Evolutionary conservation across 2,888 invertebrate species (phyloP), one percentile per base, ranked within the genome.

Genomic region (Trissolcus brochymenae): DNA sequence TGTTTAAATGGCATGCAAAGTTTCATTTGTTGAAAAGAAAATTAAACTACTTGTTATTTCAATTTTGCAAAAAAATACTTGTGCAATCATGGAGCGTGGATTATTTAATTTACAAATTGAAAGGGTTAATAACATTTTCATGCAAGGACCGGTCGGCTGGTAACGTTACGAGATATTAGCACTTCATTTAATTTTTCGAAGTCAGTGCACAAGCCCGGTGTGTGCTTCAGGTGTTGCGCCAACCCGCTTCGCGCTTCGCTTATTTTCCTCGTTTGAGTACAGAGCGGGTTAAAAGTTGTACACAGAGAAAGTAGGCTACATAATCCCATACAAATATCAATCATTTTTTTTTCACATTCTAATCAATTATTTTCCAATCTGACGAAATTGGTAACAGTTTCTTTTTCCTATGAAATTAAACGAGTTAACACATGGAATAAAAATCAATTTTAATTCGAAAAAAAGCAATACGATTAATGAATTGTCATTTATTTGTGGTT

Each of bases 291-390:
- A 65, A 53, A 72, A 65, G 65, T 72, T 65, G 60, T 72, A 66
- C 40, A 65, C 61, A 43, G 55, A 61, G 73, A 73, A 73, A 73
- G 73, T 73, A 73, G 73, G 73, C 19, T 73, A 73, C 73, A 61
- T 73, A 66, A 66, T 73, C 61, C 40, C n/a, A 41, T 56, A 66
- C 61, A 55, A 73, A 66, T 35, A 35, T 35, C 35, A 35, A 35
- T 35, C 35, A 35, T 7, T 35, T 35, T 35, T 35, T 9, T 54
- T 25, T 16, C 9, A 9, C 17, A 51, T 51, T 35, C 7, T 35
- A 35, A 35, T 35, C 35, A 35, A 35, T 29, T 29, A 29, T 11
- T 11, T 35, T 9, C 9, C 25, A 25, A 35, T 35, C 11, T 11
- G 7, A 35, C 0, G 7, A 46, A 46, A 14, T 14, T 46, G 14